Evolutionary conservation across 1,140 invertebrate genomes (phyloP), one percentile per base, ranked within the genome.

Genomic region (Hylaeus anthracinus): DNA sequence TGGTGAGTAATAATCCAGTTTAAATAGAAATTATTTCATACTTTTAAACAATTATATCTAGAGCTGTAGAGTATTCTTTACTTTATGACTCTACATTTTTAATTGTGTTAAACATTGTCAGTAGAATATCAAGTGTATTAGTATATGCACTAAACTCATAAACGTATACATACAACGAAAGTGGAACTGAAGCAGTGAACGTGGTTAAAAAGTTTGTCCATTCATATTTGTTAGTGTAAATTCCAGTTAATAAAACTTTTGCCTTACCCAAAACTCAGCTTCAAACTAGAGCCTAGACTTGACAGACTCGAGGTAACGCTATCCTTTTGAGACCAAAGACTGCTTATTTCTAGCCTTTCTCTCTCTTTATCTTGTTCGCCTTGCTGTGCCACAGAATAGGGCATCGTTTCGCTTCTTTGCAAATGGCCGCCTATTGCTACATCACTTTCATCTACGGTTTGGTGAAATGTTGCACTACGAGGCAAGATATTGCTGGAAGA

Each of bases 361-460:
- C 89, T 91, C 48, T 94, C 93, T 79, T 91, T 90, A 77, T 94
- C 92, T 73, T 92, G 92, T 58, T 94, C 93, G 14, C 88, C 92
- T 74, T 92, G 90, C 72, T 93, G 90, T 41, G 92, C 92, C 45
- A 93, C 92, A 5, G 92, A 93, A 86, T 94, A 92, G 39, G 97
- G 97, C 92, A 97, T 96, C 74, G 97, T 97, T 92, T 97, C 97
- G 84, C 97, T 97, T 65, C 97, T 95, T 87, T 97, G 97, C 87
- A 97, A 83, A 71, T 92, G 89, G 63, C 91, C 85, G 58, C 89
- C 87, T 48, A 91, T 88, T 85, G 87, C 86, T 69, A 90, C 70
- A 41, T 86, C 88, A 26, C 82, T 79, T 81, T 93, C 93, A 56
- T 93, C 92, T 61, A 90, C 88, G 37, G 89, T 88, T 82, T 93